Evolutionary conservation across 2,888 invertebrate species (phyloP), one percentile per base, ranked within the genome.

Genomic region (Yponomeuta malinellus): DNA sequence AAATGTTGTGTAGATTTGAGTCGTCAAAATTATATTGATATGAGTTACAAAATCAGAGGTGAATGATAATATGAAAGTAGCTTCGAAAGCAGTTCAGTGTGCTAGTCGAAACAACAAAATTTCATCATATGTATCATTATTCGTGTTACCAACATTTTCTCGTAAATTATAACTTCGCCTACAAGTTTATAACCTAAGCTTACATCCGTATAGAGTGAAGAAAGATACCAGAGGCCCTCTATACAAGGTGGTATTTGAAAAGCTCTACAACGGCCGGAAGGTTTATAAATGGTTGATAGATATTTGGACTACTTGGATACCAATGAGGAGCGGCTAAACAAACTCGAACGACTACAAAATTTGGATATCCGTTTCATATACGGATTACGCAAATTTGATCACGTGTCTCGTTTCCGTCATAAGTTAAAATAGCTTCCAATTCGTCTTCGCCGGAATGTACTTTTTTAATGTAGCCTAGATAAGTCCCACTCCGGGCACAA

Each of bases 21-120:
- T 33, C 33, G 5, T 33, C 5, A 33, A 64, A 23, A 31, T 3
- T 23, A 23, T 64, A 23, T 23, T 23, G 23, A 23, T 23, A 23
- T 23, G 0, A 33, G 65, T 23, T 29, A 29, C 65, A 29, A 65
- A 65, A 29, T 33, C 29, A 65, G 12, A 65, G 10, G 65, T 65
- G 65, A 65, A 65, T 59, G 0, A 15, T 59, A 59, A 77, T 81
- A 80, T 80, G 74, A 79, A 75, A 43, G 69, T 31, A 31, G 33
- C 29, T 15, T 69, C 48, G 48, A 69, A 69, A 59, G 52, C 59
- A 69, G 69, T 59, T 69, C 69, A 69, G 10, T 59, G 59, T 69
- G 69, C 9, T 52, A 59, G 59, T 12, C n/a, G 29, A 52, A 69
- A 33, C 64, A 43, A 67, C 68, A 23, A 43, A 68, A 68, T 48